A percentile compares a stretch with the other conserved stretches of the same genome.
Evolutionary conservation across 2,113 vertebrate genomes (phyloP).

Genomic region (Carlito syrichta): DNA sequence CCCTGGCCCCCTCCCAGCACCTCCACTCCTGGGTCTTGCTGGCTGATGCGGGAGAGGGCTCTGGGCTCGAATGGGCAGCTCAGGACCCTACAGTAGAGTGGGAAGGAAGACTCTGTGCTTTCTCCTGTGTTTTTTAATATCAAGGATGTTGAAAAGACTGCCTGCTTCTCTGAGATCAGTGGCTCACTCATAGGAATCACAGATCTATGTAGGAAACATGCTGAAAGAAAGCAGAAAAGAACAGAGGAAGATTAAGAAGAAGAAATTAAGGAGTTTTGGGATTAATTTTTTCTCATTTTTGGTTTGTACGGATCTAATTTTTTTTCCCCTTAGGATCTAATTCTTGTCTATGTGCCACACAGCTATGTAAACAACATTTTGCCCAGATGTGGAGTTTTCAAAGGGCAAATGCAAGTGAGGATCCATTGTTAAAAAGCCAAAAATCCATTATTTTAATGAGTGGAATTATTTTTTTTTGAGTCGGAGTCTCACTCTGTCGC

Average conservation of each 20-base stretch:
- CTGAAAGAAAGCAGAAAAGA: neutral
- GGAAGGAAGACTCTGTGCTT: neutral
- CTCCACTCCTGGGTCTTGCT: neutral
- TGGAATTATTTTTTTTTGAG: neutral
- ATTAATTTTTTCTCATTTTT: neutral
- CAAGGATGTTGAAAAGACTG: neutral
- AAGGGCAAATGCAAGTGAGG: constrained; percentile 20
- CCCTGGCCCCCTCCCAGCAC: neutral
- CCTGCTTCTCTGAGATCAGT: neutral
- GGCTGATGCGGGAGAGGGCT: neutral
- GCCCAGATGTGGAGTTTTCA: neutral
- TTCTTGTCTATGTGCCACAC: neutral
- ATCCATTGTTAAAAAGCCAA: constrained; percentile 18
- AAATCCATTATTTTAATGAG: neutral
- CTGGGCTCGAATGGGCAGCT: neutral
- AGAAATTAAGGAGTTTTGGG: neutral
- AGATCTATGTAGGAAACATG: neutral
- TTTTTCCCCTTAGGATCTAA: no score
- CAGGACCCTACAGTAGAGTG: neutral
- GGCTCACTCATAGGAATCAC: neutral
- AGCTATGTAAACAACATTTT: constrained; percentile 17
- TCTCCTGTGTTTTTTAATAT: neutral
- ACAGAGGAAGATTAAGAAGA: constrained; percentile 2
- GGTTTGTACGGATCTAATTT: no score
- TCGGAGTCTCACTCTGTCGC: no score